Evolutionary conservation across 2,113 vertebrate genomes (phyloP), one percentile per base, ranked within the genome.

Genomic region (Monopterus albus): DNA sequence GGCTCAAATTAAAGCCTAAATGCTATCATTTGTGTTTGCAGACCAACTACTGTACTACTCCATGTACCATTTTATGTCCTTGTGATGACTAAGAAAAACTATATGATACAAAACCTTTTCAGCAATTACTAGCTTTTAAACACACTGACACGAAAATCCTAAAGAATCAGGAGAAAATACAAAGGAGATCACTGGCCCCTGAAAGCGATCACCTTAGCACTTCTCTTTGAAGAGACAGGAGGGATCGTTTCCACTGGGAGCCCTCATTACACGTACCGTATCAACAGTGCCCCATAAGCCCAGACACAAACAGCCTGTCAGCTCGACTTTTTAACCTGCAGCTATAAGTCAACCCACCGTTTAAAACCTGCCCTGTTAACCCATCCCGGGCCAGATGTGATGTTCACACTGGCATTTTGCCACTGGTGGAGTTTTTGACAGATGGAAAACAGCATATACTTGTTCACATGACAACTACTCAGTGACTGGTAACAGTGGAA

Each of bases 311-410:
- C 49, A 3, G 40, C 59, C 69, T 50, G 25, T 64, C 82, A 83
- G 70, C 72, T 73, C 85, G 82, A 87, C 87, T 45, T 88, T 78
- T 87, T 79, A n/a, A 87, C 84, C 84, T 67, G 28, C 36, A 45
- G 57, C 82, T 40, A 65, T 81, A 78, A 79, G 63, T 85, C 78
- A 74, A 64, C 23, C 72, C 52, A 13, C 18, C 7, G 7, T 63
- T 23, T 51, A 61, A 58, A 78, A 56, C 9, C 9, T 69, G 26
- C 9, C 25, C 43, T 53, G 50, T 79, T 69, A 77, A 87, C 84
- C 80, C 79, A 39, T 55, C 73, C 7, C 25, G 46, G 21, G 36
- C 69, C 62, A 72, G 74, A 70, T 52, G 36, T 53, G 63, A 62
- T 38, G 75, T 59, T 69, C 68, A 78, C 38, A 26, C 50, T 72